Percentiles rank a stretch among this genome's conserved stretches.
These are phyloP conservation scores for Adoxophyes honmai DNA, from an alignment of 1,140 invertebrate species.

Conservation along the genomic window DNA sequence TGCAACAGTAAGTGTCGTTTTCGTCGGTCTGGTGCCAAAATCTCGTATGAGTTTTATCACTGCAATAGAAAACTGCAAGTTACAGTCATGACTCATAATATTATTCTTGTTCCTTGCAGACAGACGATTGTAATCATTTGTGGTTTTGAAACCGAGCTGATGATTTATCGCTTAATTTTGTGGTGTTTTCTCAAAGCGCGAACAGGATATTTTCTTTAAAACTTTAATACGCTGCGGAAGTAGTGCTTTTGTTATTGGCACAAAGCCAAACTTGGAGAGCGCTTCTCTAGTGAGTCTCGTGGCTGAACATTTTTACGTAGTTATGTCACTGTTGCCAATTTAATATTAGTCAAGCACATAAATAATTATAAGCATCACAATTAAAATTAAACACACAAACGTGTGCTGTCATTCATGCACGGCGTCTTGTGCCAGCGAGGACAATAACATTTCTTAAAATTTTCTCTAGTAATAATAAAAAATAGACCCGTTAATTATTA, in stretches of 20 bases:
- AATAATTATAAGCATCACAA: constrained; percentile 7
- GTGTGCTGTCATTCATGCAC: background rate
- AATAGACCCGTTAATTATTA: background rate
- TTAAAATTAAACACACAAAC: constrained; percentile 14
- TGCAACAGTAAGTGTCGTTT: too few relatives aligned
- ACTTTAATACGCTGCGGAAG: background rate
- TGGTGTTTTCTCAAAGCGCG: too few relatives aligned
- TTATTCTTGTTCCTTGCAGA: too few relatives aligned
- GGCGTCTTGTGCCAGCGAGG: constrained; percentile 18
- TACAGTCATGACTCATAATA: too few relatives aligned
- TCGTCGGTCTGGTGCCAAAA: too few relatives aligned
- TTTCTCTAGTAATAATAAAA: background rate
- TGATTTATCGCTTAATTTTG: too few relatives aligned
- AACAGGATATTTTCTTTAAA: too few relatives aligned
- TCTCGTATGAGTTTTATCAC: too few relatives aligned
- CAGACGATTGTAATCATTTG: too few relatives aligned
- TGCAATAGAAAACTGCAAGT: too few relatives aligned
- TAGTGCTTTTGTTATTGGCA: background rate
- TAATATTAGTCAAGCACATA: background rate
- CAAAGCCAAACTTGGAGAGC: constrained; percentile 4
- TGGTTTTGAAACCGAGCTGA: too few relatives aligned
- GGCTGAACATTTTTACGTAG: constrained; percentile 7
- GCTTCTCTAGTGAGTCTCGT: background rate
- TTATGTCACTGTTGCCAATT: background rate
- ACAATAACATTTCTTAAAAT: constrained; percentile 30